Evolutionary conservation across 2,888 invertebrate genomes (phyloP).

Genomic region (Lasius fuliginosus): DNA sequence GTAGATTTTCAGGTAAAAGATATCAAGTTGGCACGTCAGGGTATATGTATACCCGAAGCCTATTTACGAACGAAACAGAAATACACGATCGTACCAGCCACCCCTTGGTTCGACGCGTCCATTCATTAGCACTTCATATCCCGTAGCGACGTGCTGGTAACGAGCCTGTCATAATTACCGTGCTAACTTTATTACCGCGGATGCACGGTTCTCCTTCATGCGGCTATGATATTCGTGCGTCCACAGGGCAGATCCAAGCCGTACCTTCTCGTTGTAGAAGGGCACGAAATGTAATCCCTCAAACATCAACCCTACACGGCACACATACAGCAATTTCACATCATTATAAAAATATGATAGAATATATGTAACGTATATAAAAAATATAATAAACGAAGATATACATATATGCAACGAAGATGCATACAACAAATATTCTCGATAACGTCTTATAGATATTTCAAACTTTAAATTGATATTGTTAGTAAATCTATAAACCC

Average conservation of each 20-base stretch:
- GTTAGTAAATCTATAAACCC: not conserved
- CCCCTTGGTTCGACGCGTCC: slow-evolving; percentile 83
- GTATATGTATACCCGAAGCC: slow-evolving; percentile 52
- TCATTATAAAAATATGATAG: slow-evolving; percentile 28
- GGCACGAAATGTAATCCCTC: slow-evolving; percentile 57
- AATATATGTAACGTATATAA: not conserved
- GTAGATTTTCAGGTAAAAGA: slow-evolving; percentile 18
- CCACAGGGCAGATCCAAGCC: slow-evolving; percentile 74
- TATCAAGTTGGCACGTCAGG: slow-evolving; percentile 19
- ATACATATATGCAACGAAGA: not conserved
- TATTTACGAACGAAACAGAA: slow-evolving; percentile 79
- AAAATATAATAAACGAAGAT: not conserved
- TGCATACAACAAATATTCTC: not conserved
- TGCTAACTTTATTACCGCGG: slow-evolving; percentile 85
- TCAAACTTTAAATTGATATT: not conserved
- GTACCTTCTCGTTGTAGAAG: slow-evolving; percentile 64
- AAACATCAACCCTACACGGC: slow-evolving; percentile 35
- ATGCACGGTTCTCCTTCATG: slow-evolving; percentile 77
- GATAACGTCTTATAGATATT: slow-evolving; percentile 7
- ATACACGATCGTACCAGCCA: slow-evolving; percentile 84
- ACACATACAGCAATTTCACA: slow-evolving; percentile 29
- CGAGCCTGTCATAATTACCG: slow-evolving; percentile 86
- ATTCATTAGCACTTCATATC: slow-evolving; percentile 86
- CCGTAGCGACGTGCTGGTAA: slow-evolving; percentile 85
- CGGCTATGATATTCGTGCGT: slow-evolving; percentile 73